Percentiles rank a stretch among this genome's conserved stretches.
Conservation (phyloP, 2,888 invertebrate genomes). For the Empis stercorea region DNA sequence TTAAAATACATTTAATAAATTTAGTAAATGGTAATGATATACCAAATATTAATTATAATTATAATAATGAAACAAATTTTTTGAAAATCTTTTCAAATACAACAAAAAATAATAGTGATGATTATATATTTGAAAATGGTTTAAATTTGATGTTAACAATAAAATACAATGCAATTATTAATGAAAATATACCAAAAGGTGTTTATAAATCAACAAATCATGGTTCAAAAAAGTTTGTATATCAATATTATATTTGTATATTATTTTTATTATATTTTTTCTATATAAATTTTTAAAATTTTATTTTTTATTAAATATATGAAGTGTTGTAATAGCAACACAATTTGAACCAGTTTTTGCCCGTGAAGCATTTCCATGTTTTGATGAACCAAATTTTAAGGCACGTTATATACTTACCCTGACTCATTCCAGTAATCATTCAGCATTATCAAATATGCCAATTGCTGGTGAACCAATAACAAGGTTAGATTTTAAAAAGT, state of each 20-base stretch:
- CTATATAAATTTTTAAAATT: not conserved
- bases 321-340: slow-evolving; percentile 38
- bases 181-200: not conserved
- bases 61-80: not conserved
- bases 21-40: slow-evolving; percentile 14
- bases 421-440: slow-evolving; percentile 35
- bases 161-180: not conserved
- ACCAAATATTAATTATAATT: not conserved
- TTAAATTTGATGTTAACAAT: not conserved
- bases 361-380: slow-evolving; percentile 54
- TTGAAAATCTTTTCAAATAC: not conserved
- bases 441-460: slow-evolving; percentile 34
- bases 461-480: slow-evolving; percentile 10
- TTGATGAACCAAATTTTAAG: slow-evolving; percentile 53
- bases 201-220: not conserved
- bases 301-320: not conserved
- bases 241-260: no score
- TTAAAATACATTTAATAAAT: slow-evolving; percentile 20
- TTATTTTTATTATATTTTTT: no score
- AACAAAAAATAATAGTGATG: not conserved
- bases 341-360: slow-evolving; percentile 49
- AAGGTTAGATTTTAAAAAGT: not conserved
- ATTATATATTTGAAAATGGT: not conserved
- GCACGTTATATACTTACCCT: slow-evolving; percentile 47
- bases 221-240: no score